Evolutionary conservation across 2,888 invertebrate genomes (phyloP), one percentile per base, ranked within the genome.

Genomic region (Neoaliturus tenellus): DNA sequence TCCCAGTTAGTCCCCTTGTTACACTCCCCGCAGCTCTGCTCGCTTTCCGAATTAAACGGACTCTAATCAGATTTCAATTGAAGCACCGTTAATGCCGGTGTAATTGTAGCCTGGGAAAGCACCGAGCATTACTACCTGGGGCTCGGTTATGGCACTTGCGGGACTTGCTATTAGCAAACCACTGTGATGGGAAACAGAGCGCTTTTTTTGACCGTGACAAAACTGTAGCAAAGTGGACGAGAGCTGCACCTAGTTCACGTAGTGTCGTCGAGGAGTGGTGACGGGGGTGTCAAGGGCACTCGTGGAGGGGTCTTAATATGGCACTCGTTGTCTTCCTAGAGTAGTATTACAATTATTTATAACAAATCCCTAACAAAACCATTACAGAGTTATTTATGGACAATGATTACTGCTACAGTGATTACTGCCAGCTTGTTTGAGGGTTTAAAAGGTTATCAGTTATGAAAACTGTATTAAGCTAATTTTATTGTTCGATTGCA

Each of bases 21-120:
- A 31, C 31, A 14, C 62, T 62, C 62, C 62, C 62, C 62, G 10
- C 28, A 25, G 62, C 31, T n/a, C 55, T 62, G 62, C 62, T 62
- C 62, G 62, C 62, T 62, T 62, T 62, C 31, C 62, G 62, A 28
- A 62, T 12, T 31, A 62, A 62, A 62, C 58, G 58, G 25, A 58
- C 58, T 62, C 62, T 28, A 62, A 62, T 62, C 28, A 62, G 62
- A 62, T 62, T 62, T 62, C 62, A 62, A 62, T 62, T 62, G 62
- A 62, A 62, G 62, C 28, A 62, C 62, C 62, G 62, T 62, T 62
- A 62, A 28, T 62, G 62, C 31, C 31, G 28, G 28, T 12, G 62
- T 62, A 62, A 62, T 62, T 62, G 62, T 62, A 31, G 62, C 31
- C 62, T 28, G 62, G 62, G 62, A 62, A 62, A 25, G 62, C 51